Evolutionary conservation across 2,113 vertebrate species (phyloP), one percentile per base, ranked within the genome.

Genomic region (Pterocles orientalis): DNA sequence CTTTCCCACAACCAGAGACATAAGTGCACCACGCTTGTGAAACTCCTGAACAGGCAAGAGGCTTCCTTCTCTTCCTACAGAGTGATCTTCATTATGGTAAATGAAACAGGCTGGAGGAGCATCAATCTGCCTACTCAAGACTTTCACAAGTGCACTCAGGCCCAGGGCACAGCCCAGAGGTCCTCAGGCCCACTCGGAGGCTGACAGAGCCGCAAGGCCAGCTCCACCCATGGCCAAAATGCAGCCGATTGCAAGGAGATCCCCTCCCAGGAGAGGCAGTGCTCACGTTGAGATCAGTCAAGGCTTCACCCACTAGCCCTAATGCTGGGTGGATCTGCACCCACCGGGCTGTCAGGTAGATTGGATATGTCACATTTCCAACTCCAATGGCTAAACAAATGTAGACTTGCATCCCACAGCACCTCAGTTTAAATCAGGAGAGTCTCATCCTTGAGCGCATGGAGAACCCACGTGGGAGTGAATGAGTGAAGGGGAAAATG

Each of bases 1-100:
- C 54, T 96, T 97, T 95, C 95, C 92, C 94, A 95, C 54, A 12
- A 29, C 45, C 39, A 96, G 91, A 96, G 82, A 86, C 65, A 18
- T 7, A 31, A 92, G 15, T 21, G 50, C 50, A 89, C 61, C 66
- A 92, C 9, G 2, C 72, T 92, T 96, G 28, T 96, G 95, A 97
- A 97, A 96, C 94, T 93, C 54, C 65, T 92, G 86, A 96, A 94
- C 82, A 95, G 78, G 81, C 92, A 77, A 94, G 94, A 96, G 83
- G 34, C 45, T 95, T 86, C 41, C 76, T 90, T 94, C 65, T 72
- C 91, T 91, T 96, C 91, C 83, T 94, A 86, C 92, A 0, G 72
- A 87, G 24, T 57, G 54, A 45, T 75, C 91, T 93, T 90, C 41
- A 28, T 60, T 79, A 72, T 91, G 73, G 53, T 94, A 93, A 94